phyloP scores from a whole-genome alignment of 1,140 invertebrate species.

The Camponotus floridanus region DNA sequence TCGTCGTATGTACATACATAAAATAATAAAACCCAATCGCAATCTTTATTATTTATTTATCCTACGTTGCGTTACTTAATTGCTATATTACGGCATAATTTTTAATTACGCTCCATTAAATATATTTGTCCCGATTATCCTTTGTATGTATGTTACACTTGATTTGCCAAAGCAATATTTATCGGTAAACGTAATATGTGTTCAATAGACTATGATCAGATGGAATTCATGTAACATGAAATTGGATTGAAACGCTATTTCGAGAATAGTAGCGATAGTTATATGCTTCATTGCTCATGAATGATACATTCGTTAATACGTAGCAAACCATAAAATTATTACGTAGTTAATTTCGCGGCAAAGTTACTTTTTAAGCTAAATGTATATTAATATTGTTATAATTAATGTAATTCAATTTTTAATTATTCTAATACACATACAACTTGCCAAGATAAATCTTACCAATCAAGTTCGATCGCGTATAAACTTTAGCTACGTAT shows the following conservation, averaged over 20 bases:
- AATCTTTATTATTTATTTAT: constrained; percentile 6
- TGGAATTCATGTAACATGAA: constrained; percentile 52
- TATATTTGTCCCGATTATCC: constrained; percentile 34
- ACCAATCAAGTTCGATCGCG: constrained; percentile 36
- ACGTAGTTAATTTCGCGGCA: background rate
- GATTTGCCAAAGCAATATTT: constrained; percentile 39
- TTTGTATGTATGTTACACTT: constrained; percentile 13
- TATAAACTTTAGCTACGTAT: constrained; percentile 40
- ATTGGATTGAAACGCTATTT: constrained; percentile 58
- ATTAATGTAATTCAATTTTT: constrained; percentile 7
- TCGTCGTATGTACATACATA: background rate
- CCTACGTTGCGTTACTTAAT: constrained; percentile 33
- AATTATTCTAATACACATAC: background rate
- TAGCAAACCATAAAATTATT: constrained; percentile 19
- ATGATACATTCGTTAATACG: constrained; percentile 20
- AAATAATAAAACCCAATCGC: constrained; percentile 10
- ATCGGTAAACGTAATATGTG: constrained; percentile 11
- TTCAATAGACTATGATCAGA: constrained; percentile 43
- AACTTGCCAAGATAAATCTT: constrained; percentile 20
- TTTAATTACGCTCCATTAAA: constrained; percentile 24
- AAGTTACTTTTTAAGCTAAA: background rate
- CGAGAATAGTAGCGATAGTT: constrained; percentile 22
- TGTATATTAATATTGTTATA: background rate
- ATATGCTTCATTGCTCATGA: constrained; percentile 28
- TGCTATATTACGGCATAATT: background rate